phyloP scores from a whole-genome alignment of 1,140 invertebrate genomes.

The Nixonia krombeini region DNA sequence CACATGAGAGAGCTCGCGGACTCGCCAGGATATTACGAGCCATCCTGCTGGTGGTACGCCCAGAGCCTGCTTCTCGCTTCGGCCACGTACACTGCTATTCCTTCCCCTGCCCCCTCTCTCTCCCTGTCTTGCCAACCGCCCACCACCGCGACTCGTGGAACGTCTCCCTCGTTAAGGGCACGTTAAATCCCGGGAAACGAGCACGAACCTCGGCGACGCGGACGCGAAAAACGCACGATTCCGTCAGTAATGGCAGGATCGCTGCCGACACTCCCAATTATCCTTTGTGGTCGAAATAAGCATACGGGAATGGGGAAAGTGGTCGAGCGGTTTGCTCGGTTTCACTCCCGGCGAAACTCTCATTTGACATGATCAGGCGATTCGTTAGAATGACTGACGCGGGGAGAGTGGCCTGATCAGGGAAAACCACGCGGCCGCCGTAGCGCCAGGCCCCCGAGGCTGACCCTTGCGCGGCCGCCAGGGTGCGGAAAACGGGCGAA shows the following conservation, averaged over 20 bases:
- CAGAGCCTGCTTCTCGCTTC: conserved; percentile 11
- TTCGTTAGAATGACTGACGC: conserved; percentile 29
- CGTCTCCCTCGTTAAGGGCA: conserved; percentile 16
- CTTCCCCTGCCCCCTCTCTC: conserved; percentile 6
- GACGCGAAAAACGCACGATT: too few species aligned
- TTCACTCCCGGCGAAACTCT: not conserved
- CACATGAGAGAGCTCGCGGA: conserved; percentile 67
- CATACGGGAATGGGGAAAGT: too few species aligned
- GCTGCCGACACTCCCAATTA: too few species aligned
- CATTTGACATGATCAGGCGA: conserved; percentile 18
- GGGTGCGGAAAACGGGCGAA: conserved; percentile 23
- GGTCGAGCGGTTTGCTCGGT: too few species aligned
- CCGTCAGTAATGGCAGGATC: too few species aligned
- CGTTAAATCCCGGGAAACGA: too few species aligned
- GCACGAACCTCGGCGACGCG: too few species aligned
- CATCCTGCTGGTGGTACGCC: conserved; percentile 40
- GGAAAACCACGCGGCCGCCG: conserved; percentile 39
- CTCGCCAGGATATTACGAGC: conserved; percentile 67
- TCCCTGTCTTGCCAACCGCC: conserved; percentile 21
- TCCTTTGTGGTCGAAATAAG: too few species aligned
- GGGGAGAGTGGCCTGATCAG: conserved; percentile 46
- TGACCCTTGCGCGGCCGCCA: conserved; percentile 21
- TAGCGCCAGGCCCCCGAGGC: conserved; percentile 16
- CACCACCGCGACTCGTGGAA: conserved; percentile 9
- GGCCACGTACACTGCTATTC: conserved; percentile 1